Evolutionary conservation across 1,140 invertebrate genomes (phyloP), one percentile per base, ranked within the genome.

Genomic region (Drosophila persimilis): DNA sequence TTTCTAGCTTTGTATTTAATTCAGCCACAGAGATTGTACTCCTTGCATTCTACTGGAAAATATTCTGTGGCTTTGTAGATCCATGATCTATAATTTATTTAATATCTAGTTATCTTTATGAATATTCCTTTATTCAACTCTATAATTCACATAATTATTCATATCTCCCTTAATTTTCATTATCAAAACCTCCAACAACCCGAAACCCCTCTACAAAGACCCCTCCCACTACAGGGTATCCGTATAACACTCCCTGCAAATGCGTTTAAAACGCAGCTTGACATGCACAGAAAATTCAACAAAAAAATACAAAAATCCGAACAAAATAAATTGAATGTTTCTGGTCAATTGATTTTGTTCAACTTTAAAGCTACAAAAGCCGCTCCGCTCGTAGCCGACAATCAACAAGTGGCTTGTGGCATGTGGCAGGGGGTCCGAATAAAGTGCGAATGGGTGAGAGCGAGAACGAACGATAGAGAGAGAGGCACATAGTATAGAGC

Each of bases 261-360:
- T 29, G 13, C 62, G 39, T 31, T 39, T 2, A 53, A 54, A 43
- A 61, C 45, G 45, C 24, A 54, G 13, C 70, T 50, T 41, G 22
- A 50, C 57, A 55, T 54, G 44, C 60, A 51, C 46, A 66, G 44
- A 6, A 8, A 51, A 13, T 35, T 35, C 1, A 63, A 46, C 17
- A 24, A 15, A 73, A 73, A 44, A 47, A 43, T 13, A 39, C 35
- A 39, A 39, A 39, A 39, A 39, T 39, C 35, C 35, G 35, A 39
- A 39, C 13, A 46, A 56, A 54, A 56, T 73, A 55, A 58, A 73
- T 73, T 56, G 61, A 73, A 65, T 57, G 54, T 74, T 74, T 74
- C 71, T 74, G 71, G 60, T 73, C 71, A 73, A 73, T 73, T 73
- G 71, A 22, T 73, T 39, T 73, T 65, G 71, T 70, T 74, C 71